A percentile compares a stretch with the other conserved stretches of the same genome.
Conservation (phyloP, 2,888 invertebrate genomes). For the Pterostichus niger region DNA sequence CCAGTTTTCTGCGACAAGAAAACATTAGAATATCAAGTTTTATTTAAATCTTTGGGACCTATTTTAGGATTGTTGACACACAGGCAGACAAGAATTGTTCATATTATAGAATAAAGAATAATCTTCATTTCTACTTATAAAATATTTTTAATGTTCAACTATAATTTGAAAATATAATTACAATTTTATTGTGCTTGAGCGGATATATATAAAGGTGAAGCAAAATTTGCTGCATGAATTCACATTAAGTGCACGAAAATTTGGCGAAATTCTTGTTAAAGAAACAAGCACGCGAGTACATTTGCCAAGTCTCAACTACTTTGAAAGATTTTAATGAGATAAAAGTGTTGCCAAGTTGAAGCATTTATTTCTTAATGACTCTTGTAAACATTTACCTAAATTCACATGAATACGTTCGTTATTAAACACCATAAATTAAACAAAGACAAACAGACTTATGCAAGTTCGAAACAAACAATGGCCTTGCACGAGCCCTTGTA, state of each 20-base stretch:
- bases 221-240: too few relatives aligned
- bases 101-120: too few relatives aligned
- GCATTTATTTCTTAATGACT: constrained; percentile 56
- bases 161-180: too few relatives aligned
- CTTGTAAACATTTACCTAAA: constrained; percentile 55
- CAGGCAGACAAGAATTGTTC: too few relatives aligned
- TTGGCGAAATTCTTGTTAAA: constrained; percentile 6
- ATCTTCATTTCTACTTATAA: too few relatives aligned
- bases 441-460: constrained; percentile 45
- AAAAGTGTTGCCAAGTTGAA: constrained; percentile 52
- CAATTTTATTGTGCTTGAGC: too few relatives aligned
- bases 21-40: too few relatives aligned
- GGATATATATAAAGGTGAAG: too few relatives aligned
- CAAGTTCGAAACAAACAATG: constrained; percentile 7
- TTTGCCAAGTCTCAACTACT: constrained; percentile 39
- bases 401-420: constrained; percentile 52
- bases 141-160: too few relatives aligned
- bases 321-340: constrained; percentile 55
- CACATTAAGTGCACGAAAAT: not conserved
- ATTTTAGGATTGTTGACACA: too few relatives aligned
- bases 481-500: not conserved
- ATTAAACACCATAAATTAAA: constrained; percentile 47
- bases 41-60: too few relatives aligned
- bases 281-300: constrained; percentile 9
- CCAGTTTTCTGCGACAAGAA: too few relatives aligned